A percentile compares a stretch with the other conserved stretches of the same genome.
phyloP scores from a whole-genome alignment of 2,113 vertebrate genomes.

The Gymnorhina tibicen region DNA sequence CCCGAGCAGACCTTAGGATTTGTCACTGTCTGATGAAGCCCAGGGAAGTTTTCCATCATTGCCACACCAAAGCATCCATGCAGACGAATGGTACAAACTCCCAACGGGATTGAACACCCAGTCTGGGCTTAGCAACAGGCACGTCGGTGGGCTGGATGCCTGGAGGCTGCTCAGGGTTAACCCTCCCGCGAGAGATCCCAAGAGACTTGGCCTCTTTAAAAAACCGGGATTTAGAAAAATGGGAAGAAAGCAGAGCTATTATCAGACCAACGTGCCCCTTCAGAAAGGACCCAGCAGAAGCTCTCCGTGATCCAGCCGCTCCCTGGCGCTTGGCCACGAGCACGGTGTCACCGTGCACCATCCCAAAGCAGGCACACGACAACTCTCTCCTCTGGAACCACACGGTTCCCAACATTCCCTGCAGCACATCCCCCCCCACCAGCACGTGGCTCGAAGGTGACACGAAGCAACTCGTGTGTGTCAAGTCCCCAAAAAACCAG shows the following conservation, averaged over 20 bases:
- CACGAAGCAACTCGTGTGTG: neutral
- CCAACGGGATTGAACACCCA: fast-evolving
- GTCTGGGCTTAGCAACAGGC: neutral
- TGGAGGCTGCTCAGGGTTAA: neutral
- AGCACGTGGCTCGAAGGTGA: fast-evolving
- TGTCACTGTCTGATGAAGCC: neutral
- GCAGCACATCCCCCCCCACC: fast-evolving
- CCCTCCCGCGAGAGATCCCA: neutral
- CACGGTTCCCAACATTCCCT: fast-evolving
- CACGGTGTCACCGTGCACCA: neutral
- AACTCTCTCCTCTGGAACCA: neutral
- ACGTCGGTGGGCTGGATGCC: neutral
- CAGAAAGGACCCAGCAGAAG: neutral
- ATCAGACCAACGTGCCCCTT: fast-evolving
- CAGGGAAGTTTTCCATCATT: neutral
- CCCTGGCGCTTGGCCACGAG: neutral
- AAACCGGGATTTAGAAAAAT: neutral
- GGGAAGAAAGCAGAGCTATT: neutral
- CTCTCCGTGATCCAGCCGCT: neutral
- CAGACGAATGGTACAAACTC: neutral
- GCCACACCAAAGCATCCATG: neutral
- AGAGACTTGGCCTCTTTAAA: neutral
- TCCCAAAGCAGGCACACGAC: neutral
- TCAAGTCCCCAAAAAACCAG: neutral
- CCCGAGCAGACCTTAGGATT: neutral